These are phyloP conservation scores for Apis cerana DNA, from an alignment of 1,140 invertebrate species.

Conservation along the genomic window DNA sequence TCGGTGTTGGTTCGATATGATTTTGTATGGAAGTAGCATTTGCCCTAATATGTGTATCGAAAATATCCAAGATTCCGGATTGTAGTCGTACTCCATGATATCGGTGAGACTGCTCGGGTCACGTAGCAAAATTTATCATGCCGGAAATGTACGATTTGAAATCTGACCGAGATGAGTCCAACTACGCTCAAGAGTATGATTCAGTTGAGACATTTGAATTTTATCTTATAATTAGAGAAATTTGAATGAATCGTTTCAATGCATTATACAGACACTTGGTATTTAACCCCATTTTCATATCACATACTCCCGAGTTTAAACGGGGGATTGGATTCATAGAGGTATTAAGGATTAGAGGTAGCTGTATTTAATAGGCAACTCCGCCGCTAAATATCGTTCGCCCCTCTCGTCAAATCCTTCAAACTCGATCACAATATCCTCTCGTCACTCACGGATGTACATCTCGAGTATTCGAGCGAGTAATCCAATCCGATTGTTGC, in stretches of 20 bases:
- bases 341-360: constrained; percentile 27
- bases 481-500: constrained; percentile 66
- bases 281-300: background rate
- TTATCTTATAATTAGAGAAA: no score
- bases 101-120: no score
- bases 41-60: constrained; percentile 52
- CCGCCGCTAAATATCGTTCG: constrained; percentile 54
- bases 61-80: background rate
- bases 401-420: constrained; percentile 52
- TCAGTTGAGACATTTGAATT: no score
- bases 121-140: no score
- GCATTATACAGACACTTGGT: background rate
- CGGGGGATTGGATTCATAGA: constrained; percentile 24
- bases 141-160: no score
- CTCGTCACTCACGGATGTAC: constrained; percentile 51
- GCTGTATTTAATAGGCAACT: constrained; percentile 35
- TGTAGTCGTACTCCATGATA: background rate
- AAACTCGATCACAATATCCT: constrained; percentile 64
- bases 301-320: background rate
- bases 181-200: no score
- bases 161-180: no score
- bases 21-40: background rate
- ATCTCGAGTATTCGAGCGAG: constrained; percentile 49
- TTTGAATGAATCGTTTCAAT: no score
- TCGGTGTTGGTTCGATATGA: background rate